Conservation (phyloP, 2,797 vertebrate genomes). For the Sphenopsis melanotis region DNA sequence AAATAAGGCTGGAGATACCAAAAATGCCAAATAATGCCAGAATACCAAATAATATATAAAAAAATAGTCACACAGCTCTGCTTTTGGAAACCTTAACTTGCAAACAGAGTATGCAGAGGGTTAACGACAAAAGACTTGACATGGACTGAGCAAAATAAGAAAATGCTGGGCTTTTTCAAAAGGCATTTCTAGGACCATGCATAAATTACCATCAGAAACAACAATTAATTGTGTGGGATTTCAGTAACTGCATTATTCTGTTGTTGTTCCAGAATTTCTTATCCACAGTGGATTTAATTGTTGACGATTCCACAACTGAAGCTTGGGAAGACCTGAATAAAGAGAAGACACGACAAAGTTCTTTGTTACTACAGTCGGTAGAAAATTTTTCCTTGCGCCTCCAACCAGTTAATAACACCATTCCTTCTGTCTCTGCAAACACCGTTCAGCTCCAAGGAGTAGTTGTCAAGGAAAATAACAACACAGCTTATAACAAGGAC, state of each 20-base stretch:
- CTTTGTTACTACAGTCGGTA: conserved; percentile 77
- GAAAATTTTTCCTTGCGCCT: conserved; percentile 67
- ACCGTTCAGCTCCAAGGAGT: conserved; percentile 67
- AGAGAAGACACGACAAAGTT: conserved; percentile 14
- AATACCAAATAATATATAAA: neutral
- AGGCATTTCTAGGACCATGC: fast-evolving
- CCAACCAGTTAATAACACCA: neutral
- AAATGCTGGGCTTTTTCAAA: neutral
- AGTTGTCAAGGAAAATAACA: conserved; percentile 15
- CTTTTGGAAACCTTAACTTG: neutral
- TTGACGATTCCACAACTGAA: conserved; percentile 10
- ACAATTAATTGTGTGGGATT: neutral
- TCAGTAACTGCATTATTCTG: neutral
- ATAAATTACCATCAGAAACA: neutral
- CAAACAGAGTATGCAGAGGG: neutral
- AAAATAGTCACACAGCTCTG: neutral
- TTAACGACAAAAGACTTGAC: neutral
- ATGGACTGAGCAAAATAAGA: neutral
- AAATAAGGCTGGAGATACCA: neutral
- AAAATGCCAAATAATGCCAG: neutral
- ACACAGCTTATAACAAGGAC: neutral
- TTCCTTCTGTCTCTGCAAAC: conserved; percentile 27
- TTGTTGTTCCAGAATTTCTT: conserved; percentile 78
- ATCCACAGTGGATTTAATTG: conserved; percentile 73
- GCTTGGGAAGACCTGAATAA: conserved; percentile 76